Conservation (phyloP, 2,888 invertebrate genomes). For the Sepioteuthis lessoniana region DNA sequence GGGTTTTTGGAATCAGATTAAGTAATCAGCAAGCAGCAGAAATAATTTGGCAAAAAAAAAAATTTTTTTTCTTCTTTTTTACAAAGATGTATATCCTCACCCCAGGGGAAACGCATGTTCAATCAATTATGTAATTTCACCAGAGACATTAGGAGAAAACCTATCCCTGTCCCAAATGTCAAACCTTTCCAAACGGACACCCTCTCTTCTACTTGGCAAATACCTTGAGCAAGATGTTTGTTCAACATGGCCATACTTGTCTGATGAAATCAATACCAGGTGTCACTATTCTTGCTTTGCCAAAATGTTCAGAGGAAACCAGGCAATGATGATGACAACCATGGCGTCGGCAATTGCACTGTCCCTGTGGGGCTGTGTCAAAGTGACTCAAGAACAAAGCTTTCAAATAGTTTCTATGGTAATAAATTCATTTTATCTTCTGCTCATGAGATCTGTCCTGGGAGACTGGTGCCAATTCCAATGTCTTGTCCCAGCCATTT, state of each 20-base stretch:
- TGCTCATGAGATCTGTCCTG: conserved; percentile 5
- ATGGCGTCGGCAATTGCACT: conserved; percentile 21
- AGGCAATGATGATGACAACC: conserved; percentile 33
- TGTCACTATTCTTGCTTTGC: neutral
- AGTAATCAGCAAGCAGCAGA: neutral
- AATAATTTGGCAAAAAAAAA: conserved; percentile 33
- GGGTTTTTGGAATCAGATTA: neutral
- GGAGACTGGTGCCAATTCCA: conserved; percentile 5
- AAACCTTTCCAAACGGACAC: neutral
- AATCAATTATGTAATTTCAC: conserved; percentile 13
- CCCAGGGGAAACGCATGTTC: neutral
- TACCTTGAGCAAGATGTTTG: conserved; percentile 17
- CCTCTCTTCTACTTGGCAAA: neutral
- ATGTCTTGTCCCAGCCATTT: conserved; percentile 7
- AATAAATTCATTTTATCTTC: conserved; percentile 33
- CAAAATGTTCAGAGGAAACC: neutral
- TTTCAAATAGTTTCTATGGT: conserved; percentile 33
- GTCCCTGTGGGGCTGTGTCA: conserved; percentile 11
- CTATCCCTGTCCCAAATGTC: neutral
- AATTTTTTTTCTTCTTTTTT: too few species aligned
- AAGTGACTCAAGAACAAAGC: conserved; percentile 17
- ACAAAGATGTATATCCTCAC: conserved; percentile 1
- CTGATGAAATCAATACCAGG: neutral
- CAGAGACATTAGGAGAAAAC: neutral
- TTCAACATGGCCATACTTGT: neutral